Evolutionary conservation across 2,888 invertebrate species (phyloP).

Genomic region (Caenorhabditis angaria): DNA sequence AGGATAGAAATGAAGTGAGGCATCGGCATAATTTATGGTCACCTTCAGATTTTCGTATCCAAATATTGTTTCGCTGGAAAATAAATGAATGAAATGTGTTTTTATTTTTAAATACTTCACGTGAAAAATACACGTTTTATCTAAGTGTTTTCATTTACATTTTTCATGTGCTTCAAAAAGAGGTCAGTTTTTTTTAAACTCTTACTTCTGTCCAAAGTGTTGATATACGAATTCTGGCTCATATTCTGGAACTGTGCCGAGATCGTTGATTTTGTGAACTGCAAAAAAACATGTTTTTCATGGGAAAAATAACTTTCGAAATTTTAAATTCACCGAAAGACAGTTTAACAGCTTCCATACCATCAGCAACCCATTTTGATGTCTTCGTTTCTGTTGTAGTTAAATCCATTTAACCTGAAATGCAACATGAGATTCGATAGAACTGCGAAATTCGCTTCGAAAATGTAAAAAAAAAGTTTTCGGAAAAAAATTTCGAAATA

Average conservation of each 20-base stretch:
- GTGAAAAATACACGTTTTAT: not conserved
- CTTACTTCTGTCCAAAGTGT: constrained; percentile 84
- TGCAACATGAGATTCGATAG: no score
- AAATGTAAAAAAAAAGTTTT: no score
- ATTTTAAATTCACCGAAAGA: not conserved
- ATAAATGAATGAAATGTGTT: not conserved
- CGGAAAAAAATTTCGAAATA: no score
- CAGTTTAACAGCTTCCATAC: no score
- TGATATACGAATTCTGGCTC: constrained; percentile 89
- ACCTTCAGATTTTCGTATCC: constrained; percentile 87
- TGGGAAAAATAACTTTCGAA: not conserved
- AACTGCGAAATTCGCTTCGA: no score
- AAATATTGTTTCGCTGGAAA: constrained; percentile 85
- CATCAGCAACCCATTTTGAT: no score
- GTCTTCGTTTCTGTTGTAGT: no score
- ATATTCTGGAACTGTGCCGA: constrained; percentile 17
- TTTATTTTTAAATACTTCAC: no score
- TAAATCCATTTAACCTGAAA: no score
- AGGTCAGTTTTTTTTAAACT: constrained; percentile 3
- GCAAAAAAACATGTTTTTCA: no score
- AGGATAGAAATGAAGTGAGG: constrained; percentile 83
- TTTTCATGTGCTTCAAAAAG: not conserved
- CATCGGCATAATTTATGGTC: constrained; percentile 84
- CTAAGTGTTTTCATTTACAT: constrained; percentile 15
- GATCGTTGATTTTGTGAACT: constrained; percentile 7